Base-by-base conservation (phyloP, 2,113 vertebrate genomes). In the Calonectris borealis region DNA sequence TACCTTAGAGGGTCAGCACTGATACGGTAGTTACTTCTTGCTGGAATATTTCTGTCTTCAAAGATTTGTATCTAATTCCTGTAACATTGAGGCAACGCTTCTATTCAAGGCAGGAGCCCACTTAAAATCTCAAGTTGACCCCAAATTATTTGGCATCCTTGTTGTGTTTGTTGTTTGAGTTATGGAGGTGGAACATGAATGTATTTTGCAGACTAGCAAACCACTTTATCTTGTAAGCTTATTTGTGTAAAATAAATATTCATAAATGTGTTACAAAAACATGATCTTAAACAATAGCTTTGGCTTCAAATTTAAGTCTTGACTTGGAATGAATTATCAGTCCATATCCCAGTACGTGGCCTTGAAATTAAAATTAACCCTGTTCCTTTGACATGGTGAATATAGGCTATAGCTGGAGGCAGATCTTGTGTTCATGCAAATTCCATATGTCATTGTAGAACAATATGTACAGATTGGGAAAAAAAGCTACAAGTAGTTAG, bases 1-100 rank as follows among this genome's bases (percentile, higher is more conserved):
- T 16, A 18, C 2, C 8, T 51, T 17, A 8, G 7, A 13, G 36
- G 8, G 13, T 60, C 86, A 29, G 52, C n/a, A 0, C 26, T 20
- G 15, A 2, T 7, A 13, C 5, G 3, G 11, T 2, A n/a, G 11
- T 83, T 80, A 3, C 4, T 85, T 60, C 62, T 87, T 52, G 34
- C 64, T 51, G 70, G 16, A 49, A 11, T 61, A 4, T 29, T 15
- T 55, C 51, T 83, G 26, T 34, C 51, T 46, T 83, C 44, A 20
- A 18, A 66, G 55, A 49, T 46, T 78, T 82, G 32, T 71, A 4
- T 61, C 29, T 52, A 25, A 62, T 82, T 86, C 40, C 77, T 64
- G 66, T 54, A 38, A 51, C n/a, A 5, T 1, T 27, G 54, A 58
- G 27, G 32, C 21, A 38, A 54, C 1, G 2, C 46, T 83, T 79